Base-by-base conservation (phyloP, 2,113 vertebrate species). In the Deroptyus accipitrinus region DNA sequence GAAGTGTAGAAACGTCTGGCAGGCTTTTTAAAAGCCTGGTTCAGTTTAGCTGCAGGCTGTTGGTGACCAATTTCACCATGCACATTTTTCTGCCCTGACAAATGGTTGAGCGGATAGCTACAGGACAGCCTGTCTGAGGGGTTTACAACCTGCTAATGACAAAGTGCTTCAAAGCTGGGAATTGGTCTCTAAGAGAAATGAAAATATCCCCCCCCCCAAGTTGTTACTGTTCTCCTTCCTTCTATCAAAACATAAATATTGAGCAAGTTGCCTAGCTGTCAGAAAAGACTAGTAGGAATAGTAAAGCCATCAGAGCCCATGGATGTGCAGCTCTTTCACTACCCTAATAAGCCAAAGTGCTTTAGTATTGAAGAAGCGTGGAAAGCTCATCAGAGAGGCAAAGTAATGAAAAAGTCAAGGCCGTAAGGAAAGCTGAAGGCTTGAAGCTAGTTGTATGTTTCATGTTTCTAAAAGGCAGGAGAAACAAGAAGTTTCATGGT, bases 51-150 rank as follows among this genome's bases (percentile, higher is more conserved):
- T 52, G 54, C 41, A 90, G 75, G 81, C 83, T 91, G 73, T 33
- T 11, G 7, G 69, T 84, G 86, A 88, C 82, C 67, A 66, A 13
- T 90, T 96, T 90, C 57, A 85, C 41, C 52, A 61, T 4, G 19
- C 51, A 57, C 46, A 75, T 88, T 89, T 79, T 93, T 88, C 94
- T 96, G 61, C 81, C 51, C 88, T 95, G 92, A 87, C 48, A 70
- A 42, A 70, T 3, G 70, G 90, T 72, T 93, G 52, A 44, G 70
- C 13, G 69, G 85, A 86, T 55, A 88, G 88, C 90, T 70, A 70
- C 5, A 52, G 84, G 31, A 82, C 82, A 72, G 78, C 33, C 73
- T 88, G 90, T 84, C 80, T 88, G 85, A 93, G 5, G 80, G 75
- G 42, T 92, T 96, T 92, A 94, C 80, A 95, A 72, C 69, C 67